Percentiles rank a stretch among this genome's conserved stretches.
Conservation (phyloP, 1,140 invertebrate genomes). For the Babylonia areolata region DNA sequence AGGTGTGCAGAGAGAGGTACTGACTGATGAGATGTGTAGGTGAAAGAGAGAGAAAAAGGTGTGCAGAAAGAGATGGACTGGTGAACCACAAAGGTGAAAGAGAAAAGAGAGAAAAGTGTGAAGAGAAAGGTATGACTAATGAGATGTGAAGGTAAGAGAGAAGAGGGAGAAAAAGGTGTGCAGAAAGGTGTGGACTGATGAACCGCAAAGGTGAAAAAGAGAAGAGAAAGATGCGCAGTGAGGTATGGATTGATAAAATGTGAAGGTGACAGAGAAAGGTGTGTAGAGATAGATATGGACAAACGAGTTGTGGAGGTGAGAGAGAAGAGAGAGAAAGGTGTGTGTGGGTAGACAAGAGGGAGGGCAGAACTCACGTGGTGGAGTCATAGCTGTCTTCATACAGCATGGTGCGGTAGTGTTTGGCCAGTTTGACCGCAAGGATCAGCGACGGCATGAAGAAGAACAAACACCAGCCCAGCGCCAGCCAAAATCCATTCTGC, state of each 20-base stretch:
- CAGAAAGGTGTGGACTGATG: slow-evolving; percentile 52
- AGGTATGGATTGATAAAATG: background rate
- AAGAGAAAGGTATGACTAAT: background rate
- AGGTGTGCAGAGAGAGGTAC: too few species aligned
- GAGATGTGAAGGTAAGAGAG: too few species aligned
- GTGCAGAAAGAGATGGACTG: background rate
- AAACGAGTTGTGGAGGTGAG: background rate
- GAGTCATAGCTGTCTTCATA: slow-evolving; percentile 33
- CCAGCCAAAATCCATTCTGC: slow-evolving; percentile 93
- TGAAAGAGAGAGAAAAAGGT: background rate
- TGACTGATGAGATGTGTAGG: background rate
- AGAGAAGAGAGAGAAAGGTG: background rate
- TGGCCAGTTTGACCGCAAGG: slow-evolving; percentile 85
- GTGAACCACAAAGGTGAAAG: background rate
- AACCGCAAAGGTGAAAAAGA: background rate
- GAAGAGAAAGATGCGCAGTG: background rate
- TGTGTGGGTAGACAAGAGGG: background rate
- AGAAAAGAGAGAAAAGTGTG: background rate
- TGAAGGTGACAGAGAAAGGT: background rate
- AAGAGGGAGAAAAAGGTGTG: slow-evolving; percentile 53
- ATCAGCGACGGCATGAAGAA: slow-evolving; percentile 88
- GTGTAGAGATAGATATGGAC: background rate
- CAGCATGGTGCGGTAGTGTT: slow-evolving; percentile 56
- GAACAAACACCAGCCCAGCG: slow-evolving; percentile 86
- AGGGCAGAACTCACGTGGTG: background rate